Evolutionary conservation across 2,113 vertebrate species (phyloP).

Genomic region (Ochotona curzoniae): DNA sequence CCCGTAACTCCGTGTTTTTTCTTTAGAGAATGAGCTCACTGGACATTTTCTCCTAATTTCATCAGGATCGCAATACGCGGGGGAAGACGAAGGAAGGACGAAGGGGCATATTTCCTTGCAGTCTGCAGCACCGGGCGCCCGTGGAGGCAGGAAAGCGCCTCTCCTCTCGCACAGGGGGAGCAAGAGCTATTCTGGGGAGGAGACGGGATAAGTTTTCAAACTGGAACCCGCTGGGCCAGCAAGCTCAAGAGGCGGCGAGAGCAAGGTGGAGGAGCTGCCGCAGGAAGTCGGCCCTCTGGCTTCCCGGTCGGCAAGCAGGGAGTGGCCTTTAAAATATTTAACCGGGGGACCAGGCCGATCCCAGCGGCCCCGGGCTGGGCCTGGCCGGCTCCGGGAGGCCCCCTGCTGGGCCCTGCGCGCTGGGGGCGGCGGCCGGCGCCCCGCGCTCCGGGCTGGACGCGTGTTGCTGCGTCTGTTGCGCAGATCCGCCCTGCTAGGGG

Average conservation of each 20-base stretch:
- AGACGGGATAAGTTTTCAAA: background rate
- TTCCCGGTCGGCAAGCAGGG: background rate
- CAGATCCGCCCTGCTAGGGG: background rate
- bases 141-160: background rate
- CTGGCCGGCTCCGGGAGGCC: background rate
- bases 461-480: background rate
- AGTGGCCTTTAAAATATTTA: slow-evolving; percentile 42
- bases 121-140: background rate
- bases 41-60: background rate
- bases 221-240: background rate
- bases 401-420: slow-evolving; percentile 10
- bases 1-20: background rate
- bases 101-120: background rate
- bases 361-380: background rate
- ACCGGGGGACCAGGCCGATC: background rate
- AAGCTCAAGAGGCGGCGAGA: background rate
- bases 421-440: background rate
- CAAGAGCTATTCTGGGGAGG: background rate
- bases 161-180: background rate
- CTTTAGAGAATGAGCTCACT: background rate
- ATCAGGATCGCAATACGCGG: background rate
- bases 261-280: background rate
- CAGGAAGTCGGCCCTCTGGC: background rate
- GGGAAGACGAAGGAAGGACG: slow-evolving; percentile 1
- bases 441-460: background rate